Evolutionary conservation across 2,888 invertebrate species (phyloP), one percentile per base, ranked within the genome.

Genomic region (Cremastobaeus sp.): DNA sequence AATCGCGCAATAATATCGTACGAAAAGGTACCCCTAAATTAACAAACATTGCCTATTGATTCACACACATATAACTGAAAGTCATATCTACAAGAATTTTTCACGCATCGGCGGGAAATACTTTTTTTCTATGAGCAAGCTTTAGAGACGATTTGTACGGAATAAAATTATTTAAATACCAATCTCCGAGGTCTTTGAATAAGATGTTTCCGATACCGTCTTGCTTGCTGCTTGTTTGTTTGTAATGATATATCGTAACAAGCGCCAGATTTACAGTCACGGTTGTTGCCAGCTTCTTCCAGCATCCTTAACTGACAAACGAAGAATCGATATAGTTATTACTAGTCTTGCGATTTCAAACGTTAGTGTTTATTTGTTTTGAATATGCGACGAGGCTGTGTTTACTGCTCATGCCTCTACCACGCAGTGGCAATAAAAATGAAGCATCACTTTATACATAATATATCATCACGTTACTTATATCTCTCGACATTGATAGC

Each of bases 211-310:
- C 25, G 25, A 25, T 25, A 25, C 25, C 4, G 3, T 3, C 4
- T 25, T 8, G 25, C 8, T 25, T 25, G 25, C 8, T 25, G 25
- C 25, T 3, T 8, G 25, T 25, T 25, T 25, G 25, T 25, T 8
- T 3, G 55, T 55, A 39, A 60, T 48, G 48, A 60, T 48, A 11
- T 20, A 60, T 48, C 30, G 15, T 30, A 48, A 48, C 41, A 21
- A 30, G 15, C 21, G 50, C 32, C 41, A 32, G 50, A 62, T 62
- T 62, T 62, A 50, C 60, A 62, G 60, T 62, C 41, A 62, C 39
- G 39, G 12, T 14, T 3, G 21, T 18, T 3, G 15, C 8, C 11
- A 41, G 50, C 41, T 48, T 50, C 20, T 62, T 39, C 25, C 15
- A 4, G 3, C 30, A 21, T 15, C 15, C n/a, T 17, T 30, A 35